Evolutionary conservation across 2,888 invertebrate species (phyloP), one percentile per base, ranked within the genome.

Genomic region (Synergus umbraculus): DNA sequence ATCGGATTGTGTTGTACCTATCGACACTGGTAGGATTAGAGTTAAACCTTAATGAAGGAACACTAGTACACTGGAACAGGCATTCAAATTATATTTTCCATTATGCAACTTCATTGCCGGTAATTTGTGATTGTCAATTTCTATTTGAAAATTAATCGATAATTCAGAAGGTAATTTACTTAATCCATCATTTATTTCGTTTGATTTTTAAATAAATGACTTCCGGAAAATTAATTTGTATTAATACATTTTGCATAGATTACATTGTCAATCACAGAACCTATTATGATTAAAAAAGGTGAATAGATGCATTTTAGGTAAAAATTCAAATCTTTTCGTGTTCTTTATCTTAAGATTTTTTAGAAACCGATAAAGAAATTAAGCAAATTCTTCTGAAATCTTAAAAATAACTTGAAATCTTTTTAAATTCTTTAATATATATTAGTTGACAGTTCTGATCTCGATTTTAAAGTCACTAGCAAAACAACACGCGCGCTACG

Each of bases 11-110:
- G 37, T 54, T 73, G 54, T 73, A 49, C 37, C 37, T 54, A 73
- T 73, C 73, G 73, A 37, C 73, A 73, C 49, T 54, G 29, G 29
- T 37, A 54, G 73, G 73, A 54, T 73, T 73, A 73, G 73, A 54
- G 49, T 73, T 73, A 49, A 73, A 49, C n/a, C 29, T 73, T 54
- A 73, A 73, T 73, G 49, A 73, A 73, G 73, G 49, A 18, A 54
- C 54, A 54, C n/a, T n/a, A n/a, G 54, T 54, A 54, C n/a, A n/a
- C n/a, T 54, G 8, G 54, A 69, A 37, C 54, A 54, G 54, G 49
- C 73, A 69, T 69, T 69, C 49, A 69, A 69, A 69, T 69, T 69
- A 69, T 37, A 69, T 69, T 69, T 69, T 54, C 29, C 46, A 49
- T 49, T 46, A 49, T 49, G 29, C 69, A 69, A 69, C 46, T 69